Percentiles rank a stretch among this genome's conserved stretches.
Evolutionary conservation across 2,888 invertebrate genomes (phyloP).

Genomic region (Drosophila differens): DNA sequence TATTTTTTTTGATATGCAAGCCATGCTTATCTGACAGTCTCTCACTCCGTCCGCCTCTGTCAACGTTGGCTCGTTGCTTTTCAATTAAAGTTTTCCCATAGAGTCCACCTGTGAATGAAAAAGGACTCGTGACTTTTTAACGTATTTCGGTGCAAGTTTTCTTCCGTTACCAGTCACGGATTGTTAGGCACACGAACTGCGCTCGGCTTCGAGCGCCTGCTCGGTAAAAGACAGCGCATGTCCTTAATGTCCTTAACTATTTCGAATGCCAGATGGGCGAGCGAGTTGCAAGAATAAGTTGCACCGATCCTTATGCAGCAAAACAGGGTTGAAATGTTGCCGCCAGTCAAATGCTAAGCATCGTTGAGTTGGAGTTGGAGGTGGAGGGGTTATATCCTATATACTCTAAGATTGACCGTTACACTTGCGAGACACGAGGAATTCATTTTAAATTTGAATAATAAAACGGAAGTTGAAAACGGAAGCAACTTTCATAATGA

Average conservation of each 20-base stretch:
- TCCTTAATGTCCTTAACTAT: conserved; percentile 21
- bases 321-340: conserved; percentile 39
- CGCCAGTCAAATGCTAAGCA: conserved; percentile 39
- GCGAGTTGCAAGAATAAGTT: conserved; percentile 23
- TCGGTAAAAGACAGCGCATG: conserved; percentile 28
- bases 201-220: not conserved
- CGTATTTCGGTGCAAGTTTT: conserved; percentile 59
- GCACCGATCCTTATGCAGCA: conserved; percentile 5
- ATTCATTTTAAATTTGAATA: conserved; percentile 14
- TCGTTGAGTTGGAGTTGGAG: conserved; percentile 12
- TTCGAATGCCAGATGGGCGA: conserved; percentile 16
- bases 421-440: conserved; percentile 7
- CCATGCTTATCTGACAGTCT: conserved; percentile 14
- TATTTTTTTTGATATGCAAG: conserved; percentile 3
- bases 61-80: conserved; percentile 18
- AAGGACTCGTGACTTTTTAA: conserved; percentile 55
- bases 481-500: conserved; percentile 2
- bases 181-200: conserved; percentile 52
- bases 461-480: not conserved
- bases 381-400: too few relatives aligned
- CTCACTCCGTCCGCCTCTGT: not conserved
- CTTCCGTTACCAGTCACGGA: conserved; percentile 55
- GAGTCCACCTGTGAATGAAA: conserved; percentile 45
- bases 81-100: conserved; percentile 56
- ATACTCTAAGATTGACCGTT: conserved; percentile 26